Evolutionary conservation across 2,888 invertebrate species (phyloP).

Genomic region (Drosophila monieri): DNA sequence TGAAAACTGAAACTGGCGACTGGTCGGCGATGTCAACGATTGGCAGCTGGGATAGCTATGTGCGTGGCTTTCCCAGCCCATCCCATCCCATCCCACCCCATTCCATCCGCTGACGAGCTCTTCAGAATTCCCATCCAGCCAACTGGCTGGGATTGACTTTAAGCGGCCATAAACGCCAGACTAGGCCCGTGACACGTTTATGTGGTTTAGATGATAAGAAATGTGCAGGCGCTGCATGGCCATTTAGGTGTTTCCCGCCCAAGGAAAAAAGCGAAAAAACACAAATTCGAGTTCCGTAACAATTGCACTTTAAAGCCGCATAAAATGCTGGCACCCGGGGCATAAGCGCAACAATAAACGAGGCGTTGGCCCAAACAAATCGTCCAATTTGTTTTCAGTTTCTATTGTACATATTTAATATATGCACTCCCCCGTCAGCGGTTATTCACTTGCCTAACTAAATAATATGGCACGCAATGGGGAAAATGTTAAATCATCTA

Average conservation of each 20-base stretch:
- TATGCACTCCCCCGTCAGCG: constrained; percentile 66
- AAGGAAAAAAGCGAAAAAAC: neutral
- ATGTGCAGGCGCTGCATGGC: constrained; percentile 49
- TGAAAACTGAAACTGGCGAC: constrained; percentile 6
- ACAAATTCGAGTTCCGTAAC: constrained; percentile 6
- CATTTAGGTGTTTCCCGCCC: constrained; percentile 27
- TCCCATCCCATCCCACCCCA: constrained; percentile 29
- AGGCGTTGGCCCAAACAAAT: constrained; percentile 59
- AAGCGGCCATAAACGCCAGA: constrained; percentile 62
- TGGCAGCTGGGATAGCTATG: constrained; percentile 72
- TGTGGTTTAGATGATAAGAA: constrained; percentile 76
- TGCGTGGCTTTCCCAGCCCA: constrained; percentile 68
- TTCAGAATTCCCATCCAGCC: constrained; percentile 38
- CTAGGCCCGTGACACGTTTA: constrained; percentile 60
- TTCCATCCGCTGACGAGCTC: constrained; percentile 15
- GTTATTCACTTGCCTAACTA: constrained; percentile 55
- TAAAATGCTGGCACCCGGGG: constrained; percentile 48
- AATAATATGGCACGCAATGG: constrained; percentile 60
- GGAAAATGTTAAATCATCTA: constrained; percentile 49
- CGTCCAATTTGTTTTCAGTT: constrained; percentile 57
- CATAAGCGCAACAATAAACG: constrained; percentile 65
- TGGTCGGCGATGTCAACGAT: constrained; percentile 54
- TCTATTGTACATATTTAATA: constrained; percentile 26
- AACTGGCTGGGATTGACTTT: constrained; percentile 38
- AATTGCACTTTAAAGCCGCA: constrained; percentile 38